Evolutionary conservation across 2,888 invertebrate genomes (phyloP), one percentile per base, ranked within the genome.

Genomic region (Cheilosia soror): DNA sequence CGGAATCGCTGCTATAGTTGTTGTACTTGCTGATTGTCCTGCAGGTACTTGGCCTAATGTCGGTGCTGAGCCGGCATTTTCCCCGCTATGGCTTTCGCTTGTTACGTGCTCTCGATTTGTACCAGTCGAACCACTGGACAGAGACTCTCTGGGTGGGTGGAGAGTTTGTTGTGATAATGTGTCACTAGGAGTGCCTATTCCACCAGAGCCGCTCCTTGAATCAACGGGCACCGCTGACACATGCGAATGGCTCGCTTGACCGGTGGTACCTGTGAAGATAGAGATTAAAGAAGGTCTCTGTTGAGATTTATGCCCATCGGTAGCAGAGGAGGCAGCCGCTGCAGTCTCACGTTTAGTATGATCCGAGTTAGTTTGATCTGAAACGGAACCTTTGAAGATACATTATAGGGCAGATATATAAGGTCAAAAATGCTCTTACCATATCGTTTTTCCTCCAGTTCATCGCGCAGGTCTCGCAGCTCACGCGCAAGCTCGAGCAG

Each of bases 401-500:
- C 63, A 57, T 77, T 69, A 65, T 49, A 57, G 6, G 11, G 37
- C n/a, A 6, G 15, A 6, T 51, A 6, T 51, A 6, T 40, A 0
- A 31, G 20, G 27, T 6, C 6, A 47, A 7, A 2, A 2, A 68
- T 29, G 25, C 9, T 33, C 63, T 88, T 89, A 92, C 92, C 92
- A 88, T 92, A 92, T 65, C 92, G 89, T 92, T 95, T 93, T 90
- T 95, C 94, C 92, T 97, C 97, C 66, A 98, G 94, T 89, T 98
- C 97, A 82, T 98, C 98, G 88, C 98, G 95, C 88, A 98, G 93
- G 82, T 96, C 95, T 72, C 96, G 95, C 90, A 99, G 94, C 89
- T 98, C 98, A 58, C 96, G 94, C 0, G 97, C 96, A 49, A 99
- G 93, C 89, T 98, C 98, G 25, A 97, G 95, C 0, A 98, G 93